Conservation (phyloP, 2,797 vertebrate species). For the Prionace glauca region DNA sequence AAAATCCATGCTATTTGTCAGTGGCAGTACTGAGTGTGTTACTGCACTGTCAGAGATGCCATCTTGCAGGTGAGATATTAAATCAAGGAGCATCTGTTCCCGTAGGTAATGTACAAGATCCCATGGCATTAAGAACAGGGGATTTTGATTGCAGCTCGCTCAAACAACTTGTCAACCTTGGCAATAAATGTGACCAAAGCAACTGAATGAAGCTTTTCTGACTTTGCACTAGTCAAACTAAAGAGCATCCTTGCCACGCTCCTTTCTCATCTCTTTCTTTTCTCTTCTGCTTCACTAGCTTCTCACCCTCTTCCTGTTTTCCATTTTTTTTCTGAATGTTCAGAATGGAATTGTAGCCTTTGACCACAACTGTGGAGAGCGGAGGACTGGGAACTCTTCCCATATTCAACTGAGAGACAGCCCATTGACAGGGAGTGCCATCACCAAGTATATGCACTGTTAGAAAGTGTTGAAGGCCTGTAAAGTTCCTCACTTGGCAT, state of each 20-base stretch:
- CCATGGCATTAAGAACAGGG: too few species aligned
- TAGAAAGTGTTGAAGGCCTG: constrained; percentile 66
- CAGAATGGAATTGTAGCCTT: constrained; percentile 70
- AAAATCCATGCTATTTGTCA: neutral
- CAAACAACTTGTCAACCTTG: neutral
- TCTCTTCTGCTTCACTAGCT: neutral
- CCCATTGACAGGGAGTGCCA: constrained; percentile 74
- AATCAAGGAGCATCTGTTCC: neutral
- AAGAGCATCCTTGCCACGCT: neutral
- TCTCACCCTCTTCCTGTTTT: neutral
- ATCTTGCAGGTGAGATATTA: neutral
- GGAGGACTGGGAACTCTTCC: constrained; percentile 65
- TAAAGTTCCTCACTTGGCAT: too few species aligned
- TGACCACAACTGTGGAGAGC: constrained; percentile 63
- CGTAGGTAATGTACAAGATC: neutral
- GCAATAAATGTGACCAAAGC: neutral
- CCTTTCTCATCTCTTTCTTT: too few species aligned
- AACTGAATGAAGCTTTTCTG: neutral
- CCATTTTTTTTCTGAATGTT: constrained; percentile 57
- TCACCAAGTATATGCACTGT: constrained; percentile 70
- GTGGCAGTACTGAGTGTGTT: neutral
- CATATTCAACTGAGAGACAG: constrained; percentile 67
- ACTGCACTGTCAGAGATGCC: neutral
- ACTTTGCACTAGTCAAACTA: neutral
- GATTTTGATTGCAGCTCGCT: neutral